Conservation (phyloP, 2,113 vertebrate genomes). For the Otis tarda region DNA sequence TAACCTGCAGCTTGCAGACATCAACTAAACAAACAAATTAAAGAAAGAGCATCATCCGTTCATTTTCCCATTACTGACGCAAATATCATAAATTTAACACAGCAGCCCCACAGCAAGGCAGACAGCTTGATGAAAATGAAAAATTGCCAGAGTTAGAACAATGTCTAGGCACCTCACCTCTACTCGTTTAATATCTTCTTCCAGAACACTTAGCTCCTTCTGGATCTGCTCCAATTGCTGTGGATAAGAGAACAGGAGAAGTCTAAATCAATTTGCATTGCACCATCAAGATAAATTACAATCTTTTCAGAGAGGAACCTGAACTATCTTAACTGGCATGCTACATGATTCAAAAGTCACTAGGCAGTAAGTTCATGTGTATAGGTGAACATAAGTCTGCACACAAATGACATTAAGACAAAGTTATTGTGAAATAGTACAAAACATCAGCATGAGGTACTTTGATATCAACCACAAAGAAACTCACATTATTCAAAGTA, state of each 20-base stretch:
- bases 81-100: constrained; percentile 54
- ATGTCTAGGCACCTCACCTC: constrained; percentile 83
- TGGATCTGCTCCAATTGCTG: constrained; percentile 98
- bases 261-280: constrained; percentile 63
- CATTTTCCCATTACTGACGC: constrained; percentile 45
- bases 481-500: background rate
- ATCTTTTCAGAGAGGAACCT: background rate
- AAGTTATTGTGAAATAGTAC: background rate
- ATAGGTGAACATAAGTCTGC: background rate
- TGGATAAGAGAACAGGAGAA: constrained; percentile 56
- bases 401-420: background rate
- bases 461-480: background rate
- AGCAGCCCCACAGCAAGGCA: constrained; percentile 49
- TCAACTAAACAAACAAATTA: constrained; percentile 32
- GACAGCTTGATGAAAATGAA: constrained; percentile 58
- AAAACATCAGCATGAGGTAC: background rate
- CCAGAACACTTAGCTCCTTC: constrained; percentile 96
- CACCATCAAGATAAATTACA: constrained; percentile 20
- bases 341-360: background rate
- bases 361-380: background rate
- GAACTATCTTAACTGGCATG: background rate
- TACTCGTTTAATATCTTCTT: constrained; percentile 98
- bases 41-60: constrained; percentile 48
- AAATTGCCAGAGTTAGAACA: constrained; percentile 53
- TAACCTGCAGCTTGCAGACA: constrained; percentile 2